These are phyloP conservation scores for Zoanthus solanderi DNA, from an alignment of 92 coral and sea anemone genomes.

Conservation along the genomic window DNA sequence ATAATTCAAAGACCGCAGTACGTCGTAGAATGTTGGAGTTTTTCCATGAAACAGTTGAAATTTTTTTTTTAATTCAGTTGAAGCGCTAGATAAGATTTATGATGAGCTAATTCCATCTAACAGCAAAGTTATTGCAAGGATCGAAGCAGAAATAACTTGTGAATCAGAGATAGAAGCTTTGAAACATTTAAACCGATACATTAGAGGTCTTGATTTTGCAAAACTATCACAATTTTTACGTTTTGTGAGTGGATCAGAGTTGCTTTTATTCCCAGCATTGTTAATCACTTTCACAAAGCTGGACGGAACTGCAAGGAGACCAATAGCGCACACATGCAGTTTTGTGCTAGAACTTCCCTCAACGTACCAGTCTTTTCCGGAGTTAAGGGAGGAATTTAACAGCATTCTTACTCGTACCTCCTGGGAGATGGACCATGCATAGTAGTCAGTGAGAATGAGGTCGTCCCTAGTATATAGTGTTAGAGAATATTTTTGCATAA, in stretches of 20 bases:
- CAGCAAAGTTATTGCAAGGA: constrained; percentile 23
- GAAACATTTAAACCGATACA: constrained; percentile 29
- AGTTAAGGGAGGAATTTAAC: constrained; percentile 61
- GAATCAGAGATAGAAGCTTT: constrained; percentile 35
- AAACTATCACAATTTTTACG: constrained; percentile 41
- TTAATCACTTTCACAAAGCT: constrained; percentile 29
- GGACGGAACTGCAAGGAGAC: constrained; percentile 45
- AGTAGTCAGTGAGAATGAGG: too few species aligned
- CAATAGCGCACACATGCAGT: constrained; percentile 57
- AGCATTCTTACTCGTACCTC: constrained; percentile 21
- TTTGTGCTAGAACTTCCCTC: constrained; percentile 7
- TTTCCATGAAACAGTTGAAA: constrained; percentile 2
- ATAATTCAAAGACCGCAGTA: constrained; percentile 39
- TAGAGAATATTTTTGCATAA: background rate
- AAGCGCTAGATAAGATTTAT: constrained; percentile 21
- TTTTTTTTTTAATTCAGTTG: background rate
- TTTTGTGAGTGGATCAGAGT: constrained; percentile 49
- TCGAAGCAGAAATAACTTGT: constrained; percentile 20
- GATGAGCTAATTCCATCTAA: constrained; percentile 31
- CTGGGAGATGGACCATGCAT: constrained; percentile 37
- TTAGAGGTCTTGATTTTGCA: constrained; percentile 32
- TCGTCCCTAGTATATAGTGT: background rate
- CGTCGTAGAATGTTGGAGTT: constrained; percentile 24
- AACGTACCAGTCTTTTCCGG: constrained; percentile 46
- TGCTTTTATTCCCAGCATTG: constrained; percentile 41